A percentile compares a stretch with the other conserved stretches of the same genome.
These are phyloP conservation scores for Medauroidea extradentata DNA, from an alignment of 1,140 invertebrate species.

Conservation along the genomic window DNA sequence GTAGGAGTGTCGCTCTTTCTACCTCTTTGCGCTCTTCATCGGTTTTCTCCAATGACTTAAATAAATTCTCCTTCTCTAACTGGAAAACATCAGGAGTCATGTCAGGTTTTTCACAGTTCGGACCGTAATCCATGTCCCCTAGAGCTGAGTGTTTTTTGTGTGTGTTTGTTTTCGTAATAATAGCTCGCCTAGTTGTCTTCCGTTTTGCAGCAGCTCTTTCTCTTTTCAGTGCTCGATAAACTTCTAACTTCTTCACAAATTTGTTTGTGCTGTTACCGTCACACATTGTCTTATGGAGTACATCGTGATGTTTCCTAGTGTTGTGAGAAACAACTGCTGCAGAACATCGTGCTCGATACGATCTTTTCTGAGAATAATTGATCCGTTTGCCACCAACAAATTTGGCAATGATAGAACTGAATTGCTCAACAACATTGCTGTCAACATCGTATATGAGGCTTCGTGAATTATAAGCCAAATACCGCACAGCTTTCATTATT, in stretches of 20 bases:
- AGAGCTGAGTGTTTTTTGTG: not conserved
- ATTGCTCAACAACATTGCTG: conserved; percentile 19
- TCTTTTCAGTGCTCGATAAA: not conserved
- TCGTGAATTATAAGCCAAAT: not conserved
- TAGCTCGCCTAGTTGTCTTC: too few species aligned
- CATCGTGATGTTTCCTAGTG: conserved; percentile 5
- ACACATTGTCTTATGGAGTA: conserved; percentile 11
- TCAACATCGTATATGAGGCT: conserved; percentile 13
- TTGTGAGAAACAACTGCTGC: conserved; percentile 20
- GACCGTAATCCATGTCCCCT: not conserved
- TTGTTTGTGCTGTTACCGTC: not conserved
- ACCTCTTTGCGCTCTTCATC: not conserved
- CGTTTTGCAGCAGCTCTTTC: not conserved
- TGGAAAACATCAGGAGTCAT: not conserved
- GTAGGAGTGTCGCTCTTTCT: conserved; percentile 5
- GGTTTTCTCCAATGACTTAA: not conserved
- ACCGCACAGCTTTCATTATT: conserved; percentile 14
- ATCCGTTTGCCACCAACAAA: conserved; percentile 20
- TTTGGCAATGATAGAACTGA: conserved; percentile 11
- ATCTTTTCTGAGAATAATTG: conserved; percentile 12
- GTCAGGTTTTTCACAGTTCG: not conserved
- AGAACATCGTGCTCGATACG: conserved; percentile 10
- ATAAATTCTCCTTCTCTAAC: not conserved
- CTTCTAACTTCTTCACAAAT: not conserved
- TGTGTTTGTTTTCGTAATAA: not conserved